phyloP scores from a whole-genome alignment of 2,797 vertebrate genomes.

The Phoxinus dragarum region DNA sequence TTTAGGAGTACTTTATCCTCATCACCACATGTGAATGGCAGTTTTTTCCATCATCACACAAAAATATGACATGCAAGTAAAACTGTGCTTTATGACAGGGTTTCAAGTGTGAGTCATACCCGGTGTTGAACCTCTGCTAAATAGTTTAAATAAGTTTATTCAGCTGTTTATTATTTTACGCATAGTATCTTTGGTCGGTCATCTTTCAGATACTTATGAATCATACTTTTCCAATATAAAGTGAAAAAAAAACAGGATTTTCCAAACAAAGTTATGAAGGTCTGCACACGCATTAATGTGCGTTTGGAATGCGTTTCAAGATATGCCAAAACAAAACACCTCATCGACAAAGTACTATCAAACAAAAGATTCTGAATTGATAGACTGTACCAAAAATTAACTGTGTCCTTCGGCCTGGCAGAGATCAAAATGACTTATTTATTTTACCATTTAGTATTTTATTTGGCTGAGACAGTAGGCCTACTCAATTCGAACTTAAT shows the following conservation, averaged over 20 bases:
- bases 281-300: not conserved
- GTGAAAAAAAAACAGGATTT: not conserved
- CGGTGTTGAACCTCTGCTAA: not conserved
- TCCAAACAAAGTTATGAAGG: not conserved
- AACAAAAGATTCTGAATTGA: not conserved
- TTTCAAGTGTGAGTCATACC: not conserved
- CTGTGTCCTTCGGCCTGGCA: not conserved
- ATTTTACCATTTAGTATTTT: not conserved
- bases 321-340: not conserved
- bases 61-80: conserved; percentile 2
- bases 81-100: not conserved
- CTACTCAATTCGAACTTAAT: not conserved
- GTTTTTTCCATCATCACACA: conserved; percentile 17
- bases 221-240: not conserved
- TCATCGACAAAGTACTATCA: not conserved
- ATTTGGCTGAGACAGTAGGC: not conserved
- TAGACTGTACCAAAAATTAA: not conserved
- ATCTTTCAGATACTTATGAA: not conserved
- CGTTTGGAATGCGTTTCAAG: not conserved
- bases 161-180: conserved; percentile 7
- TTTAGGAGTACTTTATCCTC: not conserved
- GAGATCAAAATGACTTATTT: not conserved
- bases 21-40: not conserved
- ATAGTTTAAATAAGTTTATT: not conserved
- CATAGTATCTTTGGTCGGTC: not conserved